A percentile compares a stretch with the other conserved stretches of the same genome.
phyloP scores from a whole-genome alignment of 2,113 vertebrate genomes.

The Arvicanthis niloticus region DNA sequence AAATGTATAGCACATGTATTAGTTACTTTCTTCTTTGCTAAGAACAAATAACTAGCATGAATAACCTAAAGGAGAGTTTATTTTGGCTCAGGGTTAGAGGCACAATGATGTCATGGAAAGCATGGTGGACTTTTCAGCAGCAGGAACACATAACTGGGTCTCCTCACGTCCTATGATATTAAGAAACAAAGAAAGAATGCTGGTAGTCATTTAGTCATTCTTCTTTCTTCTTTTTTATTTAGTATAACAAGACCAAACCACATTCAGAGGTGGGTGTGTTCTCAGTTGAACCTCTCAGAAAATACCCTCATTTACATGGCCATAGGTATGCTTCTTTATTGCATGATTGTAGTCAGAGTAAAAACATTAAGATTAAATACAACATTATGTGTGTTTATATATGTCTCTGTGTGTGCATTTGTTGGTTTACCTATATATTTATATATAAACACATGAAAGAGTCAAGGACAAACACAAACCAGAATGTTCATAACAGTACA shows the following conservation, averaged over 20 bases:
- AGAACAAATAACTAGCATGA: not conserved
- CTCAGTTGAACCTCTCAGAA: not conserved
- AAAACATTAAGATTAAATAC: not conserved
- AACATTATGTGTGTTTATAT: too few species aligned
- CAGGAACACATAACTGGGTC: not conserved
- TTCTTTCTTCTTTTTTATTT: too few species aligned
- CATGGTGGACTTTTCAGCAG: not conserved
- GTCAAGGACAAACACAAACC: not conserved
- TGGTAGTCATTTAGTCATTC: too few species aligned
- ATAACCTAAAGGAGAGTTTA: not conserved
- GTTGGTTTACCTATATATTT: not conserved
- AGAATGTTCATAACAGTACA: not conserved
- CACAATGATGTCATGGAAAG: not conserved
- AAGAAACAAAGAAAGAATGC: not conserved
- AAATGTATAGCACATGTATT: not conserved
- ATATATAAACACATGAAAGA: not conserved
- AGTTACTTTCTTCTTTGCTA: not conserved
- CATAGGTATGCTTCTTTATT: not conserved
- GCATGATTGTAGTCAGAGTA: not conserved
- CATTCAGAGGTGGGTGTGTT: not conserved
- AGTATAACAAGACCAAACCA: too few species aligned
- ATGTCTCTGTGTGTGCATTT: not conserved
- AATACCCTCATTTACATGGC: not conserved
- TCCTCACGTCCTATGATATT: not conserved
- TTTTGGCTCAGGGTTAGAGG: not conserved